Evolutionary conservation across 2,888 invertebrate genomes (phyloP), one percentile per base, ranked within the genome.

Genomic region (Hanleya hanleyi): DNA sequence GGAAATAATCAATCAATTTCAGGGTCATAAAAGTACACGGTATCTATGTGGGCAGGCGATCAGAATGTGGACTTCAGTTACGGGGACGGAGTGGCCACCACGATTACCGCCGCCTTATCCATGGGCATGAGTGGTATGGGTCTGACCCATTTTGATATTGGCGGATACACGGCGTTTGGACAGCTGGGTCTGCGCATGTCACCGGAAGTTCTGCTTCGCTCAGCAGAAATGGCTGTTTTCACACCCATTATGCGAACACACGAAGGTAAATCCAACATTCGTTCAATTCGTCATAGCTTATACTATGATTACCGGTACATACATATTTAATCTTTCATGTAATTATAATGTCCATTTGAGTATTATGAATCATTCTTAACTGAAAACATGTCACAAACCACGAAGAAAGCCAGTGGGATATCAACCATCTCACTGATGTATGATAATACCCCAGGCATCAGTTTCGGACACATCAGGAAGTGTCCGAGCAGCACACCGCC

Each of bases 11-110:
- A 47, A 7, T 72, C 35, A n/a, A 50, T 50, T 57, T 26, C 70
- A 84, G 87, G 86, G 33, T 80, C 79, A 5, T 83, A 83, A 6
- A 83, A 84, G 9, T 85, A 79, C 76, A 84, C 83, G 18, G 82
- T 84, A 5, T 67, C 87, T 37, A 82, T 84, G 83, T 88, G 88
- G 87, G 85, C 86, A 9, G 88, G 88, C 1, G 88, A 88, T 57
- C 88, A 88, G 77, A 85, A 87, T 74, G 88, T 88, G 9, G 87
- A 88, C 76, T 88, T 83, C 70, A 82, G 80, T 32, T 74, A 70
- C 38, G 84, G 80, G 5, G 87, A 87, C 70, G 88, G 88, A 0
- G 76, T 88, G 33, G 78, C 85, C 5, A 84, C 86, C n/a, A 84
- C 84, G 18, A 76, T 88, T 6, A 83, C 84, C 7, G 84, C 87